Conservation (phyloP, 2,113 vertebrate genomes). For the Oriolus oriolus region DNA sequence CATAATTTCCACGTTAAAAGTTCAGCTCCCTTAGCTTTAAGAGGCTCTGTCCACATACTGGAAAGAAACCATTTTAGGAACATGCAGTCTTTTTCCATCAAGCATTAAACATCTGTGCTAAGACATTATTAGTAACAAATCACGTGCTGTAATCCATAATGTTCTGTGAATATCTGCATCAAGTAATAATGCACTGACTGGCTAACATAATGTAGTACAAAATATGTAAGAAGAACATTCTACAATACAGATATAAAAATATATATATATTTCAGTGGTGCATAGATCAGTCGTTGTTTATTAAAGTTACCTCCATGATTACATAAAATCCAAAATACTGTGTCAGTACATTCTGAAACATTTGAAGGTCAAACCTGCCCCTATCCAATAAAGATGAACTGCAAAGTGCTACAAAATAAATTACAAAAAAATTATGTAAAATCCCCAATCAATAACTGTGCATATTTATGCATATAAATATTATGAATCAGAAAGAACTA, state of each 20-base stretch:
- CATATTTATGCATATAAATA: conserved; percentile 21
- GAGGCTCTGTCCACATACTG: background rate
- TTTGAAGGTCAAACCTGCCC: conserved; percentile 43
- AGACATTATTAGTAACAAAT: background rate
- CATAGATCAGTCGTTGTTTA: conserved; percentile 58
- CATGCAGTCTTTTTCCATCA: background rate
- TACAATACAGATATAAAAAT: conserved; percentile 1
- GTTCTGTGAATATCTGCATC: conserved; percentile 4
- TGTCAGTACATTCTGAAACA: conserved; percentile 56
- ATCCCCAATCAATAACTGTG: conserved; percentile 14
- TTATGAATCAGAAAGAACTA: background rate
- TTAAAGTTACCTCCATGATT: conserved; percentile 61
- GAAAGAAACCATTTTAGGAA: conserved; percentile 11
- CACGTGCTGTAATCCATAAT: conserved; percentile 35
- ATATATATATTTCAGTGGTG: conserved; percentile 33
- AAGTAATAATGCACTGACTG: conserved; percentile 18
- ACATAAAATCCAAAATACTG: conserved; percentile 59
- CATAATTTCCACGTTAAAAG: background rate
- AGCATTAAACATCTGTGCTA: background rate
- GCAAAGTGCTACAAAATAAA: conserved; percentile 60
- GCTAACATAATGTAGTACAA: conserved; percentile 47
- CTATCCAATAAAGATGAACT: conserved; percentile 57
- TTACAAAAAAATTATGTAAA: background rate
- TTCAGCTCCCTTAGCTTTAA: conserved; percentile 8
- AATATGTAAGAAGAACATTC: conserved; percentile 39